A percentile compares a stretch with the other conserved stretches of the same genome.
Conservation (phyloP, 2,888 invertebrate genomes). For the Glyphotaelius pellucidus region DNA sequence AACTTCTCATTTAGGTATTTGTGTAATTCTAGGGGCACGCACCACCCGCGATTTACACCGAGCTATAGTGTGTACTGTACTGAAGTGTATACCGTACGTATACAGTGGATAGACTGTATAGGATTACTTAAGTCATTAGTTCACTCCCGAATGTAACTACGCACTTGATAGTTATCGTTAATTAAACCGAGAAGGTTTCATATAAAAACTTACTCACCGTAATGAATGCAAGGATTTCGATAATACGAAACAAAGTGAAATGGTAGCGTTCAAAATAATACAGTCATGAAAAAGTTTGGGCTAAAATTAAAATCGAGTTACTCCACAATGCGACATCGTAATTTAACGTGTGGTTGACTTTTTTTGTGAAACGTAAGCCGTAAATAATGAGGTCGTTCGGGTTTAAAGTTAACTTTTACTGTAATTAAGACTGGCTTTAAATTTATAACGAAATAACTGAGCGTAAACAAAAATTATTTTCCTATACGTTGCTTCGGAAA, state of each 20-base stretch:
- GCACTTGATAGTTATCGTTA: conserved; percentile 54
- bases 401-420: conserved; percentile 34
- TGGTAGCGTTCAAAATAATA: conserved; percentile 35
- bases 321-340: conserved; percentile 36
- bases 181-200: conserved; percentile 49
- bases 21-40: conserved; percentile 60
- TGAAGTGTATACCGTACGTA: not conserved
- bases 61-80: conserved; percentile 19
- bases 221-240: conserved; percentile 50
- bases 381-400: conserved; percentile 46
- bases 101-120: not conserved
- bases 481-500: not conserved
- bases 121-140: conserved; percentile 61
- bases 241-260: conserved; percentile 36
- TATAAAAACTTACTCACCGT: conserved; percentile 40
- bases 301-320: conserved; percentile 48
- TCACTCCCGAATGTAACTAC: conserved; percentile 42
- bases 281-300: not conserved
- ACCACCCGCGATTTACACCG: conserved; percentile 53
- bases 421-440: conserved; percentile 42
- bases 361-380: conserved; percentile 45
- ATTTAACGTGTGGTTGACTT: conserved; percentile 38
- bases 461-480: conserved; percentile 2
- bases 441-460: conserved; percentile 17
- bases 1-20: conserved; percentile 58